Evolutionary conservation across 2,888 invertebrate species (phyloP), one percentile per base, ranked within the genome.

Genomic region (Meghimatium bilineatum): DNA sequence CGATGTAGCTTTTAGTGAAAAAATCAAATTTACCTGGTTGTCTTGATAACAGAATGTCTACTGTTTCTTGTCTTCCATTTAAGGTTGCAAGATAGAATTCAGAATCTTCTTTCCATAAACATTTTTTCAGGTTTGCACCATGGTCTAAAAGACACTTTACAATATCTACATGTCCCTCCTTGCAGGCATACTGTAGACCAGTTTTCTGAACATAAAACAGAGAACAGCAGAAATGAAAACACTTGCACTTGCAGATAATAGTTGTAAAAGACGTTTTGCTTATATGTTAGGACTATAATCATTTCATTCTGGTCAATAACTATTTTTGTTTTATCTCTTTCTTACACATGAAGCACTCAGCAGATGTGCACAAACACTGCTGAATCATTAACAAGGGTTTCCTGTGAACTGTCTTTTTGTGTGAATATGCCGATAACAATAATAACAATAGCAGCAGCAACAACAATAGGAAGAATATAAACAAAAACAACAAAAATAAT

Each of bases 21-120:
- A n/a, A 66, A 29, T 63, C n/a, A 63, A n/a, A 10, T 63, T 63
- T 78, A 78, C 78, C 78, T 44, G 67, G 78, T 29, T 67, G 38
- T 29, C 23, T 44, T 44, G 26, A 32, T 32, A 63, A 14, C 29
- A 78, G 38, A 38, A 67, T 38, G 29, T 63, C 78, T 26, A 78
- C 67, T 29, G 66, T 66, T 36, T 78, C 49, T 29, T 44, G 12
- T 10, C 63, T 71, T 60, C 83, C 83, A 72, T 83, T n/a, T n/a
- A 78, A 32, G 36, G 83, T 67, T 56, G 78, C 83, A 44, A 79
- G 49, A 69, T 83, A 78, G 63, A 83, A 79, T n/a, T 83, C 83
- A 38, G 78, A 78, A 63, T 83, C 79, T 63, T 83, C 78, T 12
- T 60, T 32, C 83, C 83, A 83, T 29, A 71, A 36, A 79, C n/a